These are phyloP conservation scores for Rhinopomastus cyanomelas DNA, from an alignment of 2,113 vertebrate genomes.

Conservation along the genomic window DNA sequence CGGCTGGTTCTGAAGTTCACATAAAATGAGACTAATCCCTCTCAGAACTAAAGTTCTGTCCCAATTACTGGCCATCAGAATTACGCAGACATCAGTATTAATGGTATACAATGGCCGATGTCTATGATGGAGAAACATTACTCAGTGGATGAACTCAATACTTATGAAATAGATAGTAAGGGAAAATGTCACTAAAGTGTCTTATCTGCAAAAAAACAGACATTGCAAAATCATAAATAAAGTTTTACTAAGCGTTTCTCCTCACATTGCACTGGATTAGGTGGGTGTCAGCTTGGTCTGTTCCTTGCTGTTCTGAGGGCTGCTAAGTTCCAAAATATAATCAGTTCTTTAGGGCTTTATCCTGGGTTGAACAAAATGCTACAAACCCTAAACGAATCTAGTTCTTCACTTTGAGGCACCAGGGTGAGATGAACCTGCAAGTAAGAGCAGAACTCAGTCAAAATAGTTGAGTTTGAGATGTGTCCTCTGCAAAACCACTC, in stretches of 20 bases:
- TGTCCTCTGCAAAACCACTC: not conserved
- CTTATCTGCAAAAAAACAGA: not conserved
- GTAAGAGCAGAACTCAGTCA: not conserved
- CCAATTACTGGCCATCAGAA: not conserved
- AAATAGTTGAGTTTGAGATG: not conserved
- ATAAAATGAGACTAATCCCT: not conserved
- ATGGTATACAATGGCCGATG: not conserved
- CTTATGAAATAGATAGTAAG: not conserved
- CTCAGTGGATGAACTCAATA: not conserved
- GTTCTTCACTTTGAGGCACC: not conserved
- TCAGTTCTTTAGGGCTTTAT: not conserved
- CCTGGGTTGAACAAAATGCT: not conserved
- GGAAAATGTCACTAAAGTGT: not conserved
- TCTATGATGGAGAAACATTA: not conserved
- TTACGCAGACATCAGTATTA: not conserved
- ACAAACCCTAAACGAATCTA: not conserved
- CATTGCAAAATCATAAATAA: not conserved
- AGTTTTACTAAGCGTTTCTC: slow-evolving; percentile 14
- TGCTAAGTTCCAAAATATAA: not conserved
- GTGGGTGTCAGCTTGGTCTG: slow-evolving; percentile 38
- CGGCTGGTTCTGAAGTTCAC: not conserved
- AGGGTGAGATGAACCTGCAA: not conserved
- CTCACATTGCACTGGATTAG: not conserved
- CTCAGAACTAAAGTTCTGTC: not conserved
- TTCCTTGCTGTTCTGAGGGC: not conserved